Conservation (phyloP, 2,888 invertebrate genomes). For the Drosophila ustulata region DNA sequence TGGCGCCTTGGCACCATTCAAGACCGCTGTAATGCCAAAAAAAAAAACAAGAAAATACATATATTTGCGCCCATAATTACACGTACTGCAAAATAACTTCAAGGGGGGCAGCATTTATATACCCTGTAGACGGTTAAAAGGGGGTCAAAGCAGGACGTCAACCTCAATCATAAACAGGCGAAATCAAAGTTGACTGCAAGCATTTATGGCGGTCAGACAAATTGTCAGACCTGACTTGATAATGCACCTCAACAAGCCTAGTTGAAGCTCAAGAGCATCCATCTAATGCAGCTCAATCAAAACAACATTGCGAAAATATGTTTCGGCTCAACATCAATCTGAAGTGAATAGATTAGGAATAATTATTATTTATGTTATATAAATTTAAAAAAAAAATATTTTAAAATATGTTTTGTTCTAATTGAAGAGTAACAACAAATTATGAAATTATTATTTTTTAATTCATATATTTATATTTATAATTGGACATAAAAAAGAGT, state of each 20-base stretch:
- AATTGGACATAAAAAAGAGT: too few relatives aligned
- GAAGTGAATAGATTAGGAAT: too few relatives aligned
- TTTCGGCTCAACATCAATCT: too few relatives aligned
- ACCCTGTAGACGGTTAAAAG: background rate
- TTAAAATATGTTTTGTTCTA: too few relatives aligned
- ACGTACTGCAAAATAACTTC: background rate
- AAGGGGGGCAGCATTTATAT: background rate
- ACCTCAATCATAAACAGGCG: background rate
- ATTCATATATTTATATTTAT: too few relatives aligned
- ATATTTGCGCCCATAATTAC: constrained; percentile 1
- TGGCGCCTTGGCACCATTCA: constrained; percentile 46
- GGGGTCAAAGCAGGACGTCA: background rate
- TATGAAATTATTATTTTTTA: too few relatives aligned
- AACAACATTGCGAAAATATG: too few relatives aligned
- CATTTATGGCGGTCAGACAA: background rate
- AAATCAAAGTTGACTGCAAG: background rate
- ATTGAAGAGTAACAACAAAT: too few relatives aligned
- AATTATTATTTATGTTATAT: too few relatives aligned
- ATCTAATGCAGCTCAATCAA: background rate
- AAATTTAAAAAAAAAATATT: too few relatives aligned
- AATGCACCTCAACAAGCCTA: background rate
- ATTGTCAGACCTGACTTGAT: background rate
- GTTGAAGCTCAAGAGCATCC: background rate
- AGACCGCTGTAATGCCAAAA: constrained; percentile 27
- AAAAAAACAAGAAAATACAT: background rate